Evolutionary conservation across 2,113 vertebrate genomes (phyloP), one percentile per base, ranked within the genome.

Genomic region (Diadophis punctatus): DNA sequence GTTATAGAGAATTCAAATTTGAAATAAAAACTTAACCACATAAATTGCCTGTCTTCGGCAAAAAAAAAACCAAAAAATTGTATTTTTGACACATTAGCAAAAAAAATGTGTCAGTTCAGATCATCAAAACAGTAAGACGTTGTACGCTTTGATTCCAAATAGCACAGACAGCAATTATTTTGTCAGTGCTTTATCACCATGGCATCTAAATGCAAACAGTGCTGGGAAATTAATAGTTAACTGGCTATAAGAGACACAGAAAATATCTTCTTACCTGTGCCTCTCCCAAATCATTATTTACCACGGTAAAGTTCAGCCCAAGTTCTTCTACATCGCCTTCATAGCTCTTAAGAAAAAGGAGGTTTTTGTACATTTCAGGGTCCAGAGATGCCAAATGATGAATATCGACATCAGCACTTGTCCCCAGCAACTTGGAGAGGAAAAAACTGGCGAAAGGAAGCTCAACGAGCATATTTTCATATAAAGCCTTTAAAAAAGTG

Each of bases 401-500:
- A 95, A 99, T 99, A 96, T 99, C 99, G 93, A 99, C 99, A 5
- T 99, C 99, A 0, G 99, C 99, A 0, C 98, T 99, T 88, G 99
- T 99, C 34, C 99, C 99, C 94, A 99, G 94, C 90, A 99, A 97
- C 95, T 99, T 99, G 90, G 99, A 99, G n/a, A 99, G 97, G 96
- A 99, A 99, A 97, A 99, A 99, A 94, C 99, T 98, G 23, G 99
- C 99, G 51, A 99, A 99, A 0, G 99, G 99, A 95, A 99, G 96
- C 94, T 99, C 99, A 94, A 99, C 99, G 94, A 99, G 96, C 99
- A 99, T 99, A 95, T 99, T 99, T 95, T 99, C 99, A 92, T 99
- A 99, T 84, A 99, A 98, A 48, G 99, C 99, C 99, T 99, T 25
- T 39, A 8, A 74, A 91, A 90, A 93, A 96, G 1, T 18, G 1